These are phyloP conservation scores for Potorous gilbertii DNA, from an alignment of 2,797 vertebrate species.

Conservation along the genomic window DNA sequence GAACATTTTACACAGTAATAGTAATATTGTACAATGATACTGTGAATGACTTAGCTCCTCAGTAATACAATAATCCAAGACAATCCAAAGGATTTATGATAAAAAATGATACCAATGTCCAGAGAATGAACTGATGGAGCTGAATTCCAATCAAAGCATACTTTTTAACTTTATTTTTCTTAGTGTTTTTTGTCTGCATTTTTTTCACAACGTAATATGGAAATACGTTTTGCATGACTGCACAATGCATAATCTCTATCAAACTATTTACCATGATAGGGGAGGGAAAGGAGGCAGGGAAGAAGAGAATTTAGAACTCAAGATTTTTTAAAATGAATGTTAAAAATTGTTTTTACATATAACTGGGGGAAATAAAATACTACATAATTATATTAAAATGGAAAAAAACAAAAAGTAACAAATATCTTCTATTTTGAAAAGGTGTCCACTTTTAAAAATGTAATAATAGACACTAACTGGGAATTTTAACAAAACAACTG, in stretches of 20 bases:
- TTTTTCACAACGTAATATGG: neutral
- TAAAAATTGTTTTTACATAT: neutral
- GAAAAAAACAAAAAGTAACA: neutral
- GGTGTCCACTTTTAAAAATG: neutral
- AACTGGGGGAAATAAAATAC: neutral
- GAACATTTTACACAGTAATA: neutral
- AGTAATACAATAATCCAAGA: no score
- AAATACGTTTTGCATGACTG: neutral
- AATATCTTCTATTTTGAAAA: neutral
- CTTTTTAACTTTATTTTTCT: neutral
- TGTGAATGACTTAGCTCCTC: neutral
- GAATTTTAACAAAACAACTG: neutral
- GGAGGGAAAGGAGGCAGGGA: neutral
- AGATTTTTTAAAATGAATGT: neutral
- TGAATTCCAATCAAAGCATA: neutral
- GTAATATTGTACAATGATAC: neutral
- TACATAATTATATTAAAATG: neutral
- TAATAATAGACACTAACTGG: neutral
- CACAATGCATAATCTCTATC: neutral
- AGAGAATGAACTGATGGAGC: neutral
- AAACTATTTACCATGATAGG: neutral
- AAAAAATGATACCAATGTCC: neutral
- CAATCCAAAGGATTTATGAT: neutral
- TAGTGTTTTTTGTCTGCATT: neutral
- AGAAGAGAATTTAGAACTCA: neutral